These are phyloP conservation scores for Musca domestica DNA, from an alignment of 1,140 invertebrate species.

Conservation along the genomic window DNA sequence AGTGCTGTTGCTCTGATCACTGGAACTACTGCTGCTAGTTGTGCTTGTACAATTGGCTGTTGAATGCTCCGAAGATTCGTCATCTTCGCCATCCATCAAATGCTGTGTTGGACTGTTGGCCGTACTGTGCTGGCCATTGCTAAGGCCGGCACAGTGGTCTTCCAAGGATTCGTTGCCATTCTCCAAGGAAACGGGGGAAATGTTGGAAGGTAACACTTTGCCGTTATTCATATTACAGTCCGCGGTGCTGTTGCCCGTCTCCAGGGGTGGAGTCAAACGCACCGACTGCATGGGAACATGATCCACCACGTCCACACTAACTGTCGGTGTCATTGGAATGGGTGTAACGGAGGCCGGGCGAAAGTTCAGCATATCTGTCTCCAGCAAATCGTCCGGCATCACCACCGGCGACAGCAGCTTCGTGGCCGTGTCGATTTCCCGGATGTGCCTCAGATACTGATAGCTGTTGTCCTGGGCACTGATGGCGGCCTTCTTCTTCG, in stretches of 20 bases:
- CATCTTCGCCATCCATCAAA: conserved; percentile 35
- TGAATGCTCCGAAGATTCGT: conserved; percentile 43
- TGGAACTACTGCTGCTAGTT: conserved; percentile 49
- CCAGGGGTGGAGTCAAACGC: conserved; percentile 28
- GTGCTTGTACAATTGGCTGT: conserved; percentile 46
- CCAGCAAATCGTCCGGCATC: conserved; percentile 33
- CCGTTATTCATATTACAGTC: conserved; percentile 49
- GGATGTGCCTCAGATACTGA: conserved; percentile 50
- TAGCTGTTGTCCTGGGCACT: conserved; percentile 47
- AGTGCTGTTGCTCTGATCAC: conserved; percentile 50
- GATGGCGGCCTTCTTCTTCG: conserved; percentile 23
- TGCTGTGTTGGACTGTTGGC: conserved; percentile 24
- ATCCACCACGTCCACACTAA: conserved; percentile 42
- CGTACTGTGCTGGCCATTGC: conserved; percentile 21
- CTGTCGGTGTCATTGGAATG: not conserved
- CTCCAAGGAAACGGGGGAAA: not conserved
- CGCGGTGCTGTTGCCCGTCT: conserved; percentile 16
- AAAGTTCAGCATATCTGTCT: conserved; percentile 31
- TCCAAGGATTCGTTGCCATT: conserved; percentile 35
- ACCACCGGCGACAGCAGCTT: conserved; percentile 46
- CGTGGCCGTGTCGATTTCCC: conserved; percentile 50
- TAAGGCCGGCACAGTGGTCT: conserved; percentile 16
- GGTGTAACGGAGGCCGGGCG: conserved; percentile 24
- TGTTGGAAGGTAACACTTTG: not conserved
- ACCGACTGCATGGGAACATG: conserved; percentile 34